phyloP scores from a whole-genome alignment of 2,113 vertebrate species.

The Varanus komodoensis region DNA sequence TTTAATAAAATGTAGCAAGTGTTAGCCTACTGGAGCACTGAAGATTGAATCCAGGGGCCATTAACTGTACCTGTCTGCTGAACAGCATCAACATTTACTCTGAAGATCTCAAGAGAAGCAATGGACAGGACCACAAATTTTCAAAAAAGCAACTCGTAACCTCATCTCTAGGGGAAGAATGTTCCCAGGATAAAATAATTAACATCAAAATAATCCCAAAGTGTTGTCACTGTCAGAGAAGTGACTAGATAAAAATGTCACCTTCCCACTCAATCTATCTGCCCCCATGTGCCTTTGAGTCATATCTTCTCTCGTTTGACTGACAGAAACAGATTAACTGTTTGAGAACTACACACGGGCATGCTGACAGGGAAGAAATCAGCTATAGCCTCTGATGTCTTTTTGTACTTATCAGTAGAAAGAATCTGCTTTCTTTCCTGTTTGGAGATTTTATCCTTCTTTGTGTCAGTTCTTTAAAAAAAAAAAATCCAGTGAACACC shows the following conservation, averaged over 20 bases:
- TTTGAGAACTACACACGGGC: neutral
- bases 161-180: constrained; percentile 29
- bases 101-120: constrained; percentile 8
- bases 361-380: neutral
- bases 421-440: neutral
- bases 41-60: neutral
- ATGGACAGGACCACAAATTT: neutral
- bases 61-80: neutral
- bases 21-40: neutral
- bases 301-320: neutral
- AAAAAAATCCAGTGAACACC: neutral
- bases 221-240: constrained; percentile 25
- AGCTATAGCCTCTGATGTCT: neutral
- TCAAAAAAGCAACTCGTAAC: constrained; percentile 15
- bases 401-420: neutral
- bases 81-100: neutral
- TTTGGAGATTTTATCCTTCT: constrained; percentile 11
- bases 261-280: constrained; percentile 35
- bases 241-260: constrained; percentile 26
- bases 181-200: constrained; percentile 46
- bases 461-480: neutral
- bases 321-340: constrained; percentile 30
- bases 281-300: constrained; percentile 17
- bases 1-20: constrained; percentile 2
- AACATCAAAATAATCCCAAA: constrained; percentile 25